A percentile compares a stretch with the other conserved stretches of the same genome.
phyloP scores from a whole-genome alignment of 2,797 vertebrate species.

The Ctenopoma kingsleyae region DNA sequence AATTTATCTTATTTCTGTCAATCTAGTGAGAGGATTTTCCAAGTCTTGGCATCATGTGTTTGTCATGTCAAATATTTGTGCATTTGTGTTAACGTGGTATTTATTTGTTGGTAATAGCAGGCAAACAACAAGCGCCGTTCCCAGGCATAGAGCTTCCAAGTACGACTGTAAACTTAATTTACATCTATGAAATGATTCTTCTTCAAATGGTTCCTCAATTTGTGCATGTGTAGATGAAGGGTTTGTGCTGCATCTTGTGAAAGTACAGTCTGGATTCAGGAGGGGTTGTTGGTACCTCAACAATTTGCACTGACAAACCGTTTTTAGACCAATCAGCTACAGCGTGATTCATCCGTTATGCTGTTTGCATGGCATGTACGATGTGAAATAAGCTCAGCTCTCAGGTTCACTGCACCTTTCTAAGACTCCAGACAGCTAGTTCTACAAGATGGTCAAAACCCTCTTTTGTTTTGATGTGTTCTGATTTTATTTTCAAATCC shows the following conservation, averaged over 20 bases:
- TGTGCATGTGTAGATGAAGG: constrained; percentile 83
- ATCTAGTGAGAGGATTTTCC: constrained; percentile 71
- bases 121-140: constrained; percentile 89
- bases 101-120: constrained; percentile 89
- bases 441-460: constrained; percentile 77
- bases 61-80: constrained; percentile 81
- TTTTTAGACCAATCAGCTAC: constrained; percentile 1
- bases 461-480: constrained; percentile 71
- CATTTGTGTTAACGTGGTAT: constrained; percentile 87
- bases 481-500: constrained; percentile 66
- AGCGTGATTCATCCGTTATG: neutral
- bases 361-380: constrained; percentile 30
- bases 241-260: constrained; percentile 79
- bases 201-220: constrained; percentile 79
- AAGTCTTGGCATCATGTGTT: constrained; percentile 79
- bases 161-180: constrained; percentile 84
- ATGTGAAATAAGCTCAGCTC: constrained; percentile 12
- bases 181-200: constrained; percentile 79
- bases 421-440: constrained; percentile 71
- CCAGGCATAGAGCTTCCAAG: constrained; percentile 90
- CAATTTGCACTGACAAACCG: neutral
- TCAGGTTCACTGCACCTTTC: constrained; percentile 21
- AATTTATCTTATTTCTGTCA: neutral
- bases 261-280: constrained; percentile 74
- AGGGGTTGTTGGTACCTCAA: neutral